phyloP scores from a whole-genome alignment of 2,888 invertebrate genomes.

The Dysmachus trigonus region DNA sequence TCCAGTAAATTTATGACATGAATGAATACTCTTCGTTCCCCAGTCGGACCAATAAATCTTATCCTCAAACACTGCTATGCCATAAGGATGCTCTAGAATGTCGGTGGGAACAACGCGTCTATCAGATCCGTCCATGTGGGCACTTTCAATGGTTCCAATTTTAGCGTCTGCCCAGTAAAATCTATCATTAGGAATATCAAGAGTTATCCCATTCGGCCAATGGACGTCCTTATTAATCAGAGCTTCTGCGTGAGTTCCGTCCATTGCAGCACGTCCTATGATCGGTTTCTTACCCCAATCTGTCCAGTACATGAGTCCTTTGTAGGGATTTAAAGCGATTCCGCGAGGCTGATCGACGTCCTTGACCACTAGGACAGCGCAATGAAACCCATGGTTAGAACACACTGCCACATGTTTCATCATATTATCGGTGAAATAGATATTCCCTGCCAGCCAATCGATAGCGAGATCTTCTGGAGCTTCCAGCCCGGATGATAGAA shows the following conservation, averaged over 20 bases:
- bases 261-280: conserved; percentile 86
- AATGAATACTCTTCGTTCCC: conserved; percentile 77
- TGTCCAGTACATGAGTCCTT: conserved; percentile 90
- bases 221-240: conserved; percentile 73
- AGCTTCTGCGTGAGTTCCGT: conserved; percentile 72
- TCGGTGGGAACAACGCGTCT: conserved; percentile 70
- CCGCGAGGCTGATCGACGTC: conserved; percentile 74
- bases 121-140: conserved; percentile 72
- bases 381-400: conserved; percentile 71
- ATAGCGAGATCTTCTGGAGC: conserved; percentile 79
- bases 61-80: conserved; percentile 87
- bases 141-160: conserved; percentile 72
- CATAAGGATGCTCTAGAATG: conserved; percentile 81
- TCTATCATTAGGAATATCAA: conserved; percentile 81
- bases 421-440: conserved; percentile 82
- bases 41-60: conserved; percentile 91
- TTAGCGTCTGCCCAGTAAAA: conserved; percentile 91
- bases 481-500: conserved; percentile 74
- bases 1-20: conserved; percentile 80
- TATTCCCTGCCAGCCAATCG: conserved; percentile 81
- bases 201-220: conserved; percentile 87
- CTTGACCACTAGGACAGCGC: conserved; percentile 71
- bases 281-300: conserved; percentile 82
- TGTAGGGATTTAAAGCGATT: conserved; percentile 73
- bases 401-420: conserved; percentile 80